Evolutionary conservation across 2,888 invertebrate genomes (phyloP), one percentile per base, ranked within the genome.

Genomic region (Liodrosophila aerea): DNA sequence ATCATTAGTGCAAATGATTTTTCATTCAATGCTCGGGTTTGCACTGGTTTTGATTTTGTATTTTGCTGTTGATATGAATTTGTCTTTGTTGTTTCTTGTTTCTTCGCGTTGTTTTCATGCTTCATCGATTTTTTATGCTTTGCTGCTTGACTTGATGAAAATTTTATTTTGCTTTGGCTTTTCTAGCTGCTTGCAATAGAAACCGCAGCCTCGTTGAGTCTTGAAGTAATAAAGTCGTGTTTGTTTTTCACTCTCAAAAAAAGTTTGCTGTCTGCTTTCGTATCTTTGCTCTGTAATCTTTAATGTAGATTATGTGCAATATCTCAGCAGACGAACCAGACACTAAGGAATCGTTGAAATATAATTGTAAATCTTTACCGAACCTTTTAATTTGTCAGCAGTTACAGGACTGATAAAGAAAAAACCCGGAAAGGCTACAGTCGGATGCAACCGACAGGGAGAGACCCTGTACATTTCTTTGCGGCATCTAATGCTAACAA

Each of bases 1-100:
- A 74, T 76, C 76, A 82, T 77, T 76, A 76, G 76, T 70, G 72
- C 64, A 74, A 81, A 81, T 81, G 81, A 76, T 81, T 76, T 76
- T 71, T 76, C 73, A 65, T 81, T 81, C 76, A 76, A 66, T 61
- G 64, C 56, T 72, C 54, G 66, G 51, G 18, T 47, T 50, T 41
- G 36, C 54, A 53, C 41, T 37, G 53, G 43, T 50, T 51, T 46
- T 46, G 52, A 49, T 52, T 56, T 50, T 46, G 61, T 36, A 40
- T 31, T 39, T 36, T 29, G 40, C 44, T 65, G 45, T 31, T 65
- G 44, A 31, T 16, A 56, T 57, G 40, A 68, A 34, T 65, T 56
- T 58, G 46, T 51, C 45, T 53, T 53, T 54, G 41, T 57, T 33
- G 45, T 61, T 61, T 29, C 49, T 52, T 40, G 29, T 66, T 56